phyloP scores from a whole-genome alignment of 2,113 vertebrate species.

The Otis tarda region DNA sequence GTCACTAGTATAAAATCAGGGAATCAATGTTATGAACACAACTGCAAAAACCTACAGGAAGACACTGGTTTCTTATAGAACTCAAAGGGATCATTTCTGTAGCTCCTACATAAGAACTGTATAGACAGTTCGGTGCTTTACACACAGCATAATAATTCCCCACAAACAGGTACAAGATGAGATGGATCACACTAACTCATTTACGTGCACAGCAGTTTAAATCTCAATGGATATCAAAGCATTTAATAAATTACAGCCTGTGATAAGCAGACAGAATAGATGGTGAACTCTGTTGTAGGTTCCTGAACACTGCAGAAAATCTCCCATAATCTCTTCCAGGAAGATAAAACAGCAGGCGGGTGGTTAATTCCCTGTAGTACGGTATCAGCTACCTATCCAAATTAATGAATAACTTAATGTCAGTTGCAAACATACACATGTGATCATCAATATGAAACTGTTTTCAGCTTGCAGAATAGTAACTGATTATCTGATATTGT shows the following conservation, averaged over 20 bases:
- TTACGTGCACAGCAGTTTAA: neutral
- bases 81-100: neutral
- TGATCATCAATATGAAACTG: neutral
- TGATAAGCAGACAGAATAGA: neutral
- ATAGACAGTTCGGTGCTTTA: neutral
- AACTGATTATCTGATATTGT: neutral
- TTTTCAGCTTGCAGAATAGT: neutral
- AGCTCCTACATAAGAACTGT: accelerated
- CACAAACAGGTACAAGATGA: neutral
- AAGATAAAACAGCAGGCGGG: neutral
- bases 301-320: neutral
- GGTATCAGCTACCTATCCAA: neutral
- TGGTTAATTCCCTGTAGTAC: neutral
- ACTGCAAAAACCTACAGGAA: neutral
- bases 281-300: neutral
- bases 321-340: neutral
- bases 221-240: neutral
- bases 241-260: neutral
- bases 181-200: neutral
- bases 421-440: neutral
- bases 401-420: neutral
- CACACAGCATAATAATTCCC: neutral
- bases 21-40: neutral
- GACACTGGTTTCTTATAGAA: neutral
- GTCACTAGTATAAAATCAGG: neutral